Evolutionary conservation across 2,888 invertebrate species (phyloP).

Genomic region (Argyresthia albistria): DNA sequence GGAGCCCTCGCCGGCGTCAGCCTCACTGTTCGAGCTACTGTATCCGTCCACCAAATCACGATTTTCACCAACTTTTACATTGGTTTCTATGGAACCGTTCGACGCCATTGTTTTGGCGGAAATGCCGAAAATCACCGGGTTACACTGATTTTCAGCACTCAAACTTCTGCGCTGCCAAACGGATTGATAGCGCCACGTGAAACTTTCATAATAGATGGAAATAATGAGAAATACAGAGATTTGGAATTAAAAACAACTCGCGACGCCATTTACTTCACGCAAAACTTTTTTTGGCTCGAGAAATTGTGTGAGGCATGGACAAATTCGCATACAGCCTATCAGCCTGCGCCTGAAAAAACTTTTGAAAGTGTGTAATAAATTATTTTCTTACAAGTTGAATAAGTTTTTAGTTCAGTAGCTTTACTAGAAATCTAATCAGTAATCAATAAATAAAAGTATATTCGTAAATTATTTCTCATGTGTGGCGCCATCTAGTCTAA

Average conservation of each 20-base stretch:
- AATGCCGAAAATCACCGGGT: not conserved
- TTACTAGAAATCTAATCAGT: too few relatives aligned
- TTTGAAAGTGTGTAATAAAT: too few relatives aligned
- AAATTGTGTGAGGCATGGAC: too few relatives aligned
- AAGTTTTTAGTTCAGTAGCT: too few relatives aligned
- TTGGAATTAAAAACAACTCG: slow-evolving; percentile 64
- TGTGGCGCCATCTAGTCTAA: too few relatives aligned
- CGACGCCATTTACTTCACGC: slow-evolving; percentile 58
- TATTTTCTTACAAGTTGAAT: too few relatives aligned
- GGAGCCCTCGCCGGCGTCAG: slow-evolving; percentile 49
- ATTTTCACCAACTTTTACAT: slow-evolving; percentile 62
- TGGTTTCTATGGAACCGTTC: slow-evolving; percentile 49
- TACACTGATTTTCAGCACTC: not conserved
- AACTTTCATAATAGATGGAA: not conserved
- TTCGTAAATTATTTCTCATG: too few relatives aligned
- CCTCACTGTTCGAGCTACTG: slow-evolving; percentile 36
- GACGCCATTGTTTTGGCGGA: slow-evolving; percentile 61
- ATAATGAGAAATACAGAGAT: not conserved
- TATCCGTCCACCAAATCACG: slow-evolving; percentile 38
- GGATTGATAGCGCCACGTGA: not conserved
- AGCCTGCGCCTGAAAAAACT: too few relatives aligned
- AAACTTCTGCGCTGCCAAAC: not conserved
- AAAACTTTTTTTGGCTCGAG: not conserved
- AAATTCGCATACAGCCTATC: too few relatives aligned
- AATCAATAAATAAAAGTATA: too few relatives aligned